Evolutionary conservation across 2,113 vertebrate genomes (phyloP), one percentile per base, ranked within the genome.

Genomic region (Perognathus longimembris): DNA sequence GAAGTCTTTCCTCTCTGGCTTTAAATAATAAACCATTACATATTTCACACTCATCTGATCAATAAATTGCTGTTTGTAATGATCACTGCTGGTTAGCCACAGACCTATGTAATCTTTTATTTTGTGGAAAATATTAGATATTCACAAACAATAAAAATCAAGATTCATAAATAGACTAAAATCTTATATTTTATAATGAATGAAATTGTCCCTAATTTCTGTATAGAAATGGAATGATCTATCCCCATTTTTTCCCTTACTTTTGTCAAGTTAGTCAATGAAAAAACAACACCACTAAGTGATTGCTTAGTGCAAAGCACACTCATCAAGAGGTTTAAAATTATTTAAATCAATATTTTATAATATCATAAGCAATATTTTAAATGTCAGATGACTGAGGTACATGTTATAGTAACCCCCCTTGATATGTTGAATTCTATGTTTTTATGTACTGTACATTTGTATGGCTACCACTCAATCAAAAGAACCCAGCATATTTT

Each of bases 401-500:
- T 70, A 74, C 64, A 50, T 75, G 45, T 69, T 85, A 54, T 2
- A 80, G 63, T 30, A 64, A 84, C 92, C 63, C 45, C 81, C 20
- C n/a, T 24, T 81, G 50, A 50, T 36, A 5, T 30, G 7, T 64
- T 12, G 28, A 73, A 17, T 30, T 75, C 24, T 85, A 26, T 42
- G 7, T 82, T 74, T 88, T 89, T 28, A 76, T 18, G 34, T 45
- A 89, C 77, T 63, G 9, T 36, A 36, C 2, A 81, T 17, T 57
- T 6, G 61, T 57, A 30, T 40, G 81, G 66, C 11, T 18, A 77
- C 6, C 4, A 92, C 21, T 30, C 17, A 45, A 66, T 78, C 21
- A 85, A 89, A 85, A 59, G 70, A 85, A 83, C 50, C 11, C 50
- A 30, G 9, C 71, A 79, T 63, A 50, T 82, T 75, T 83, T 76